Conservation (phyloP, 2,797 vertebrate genomes). For the Passerculus sandwichensis region DNA sequence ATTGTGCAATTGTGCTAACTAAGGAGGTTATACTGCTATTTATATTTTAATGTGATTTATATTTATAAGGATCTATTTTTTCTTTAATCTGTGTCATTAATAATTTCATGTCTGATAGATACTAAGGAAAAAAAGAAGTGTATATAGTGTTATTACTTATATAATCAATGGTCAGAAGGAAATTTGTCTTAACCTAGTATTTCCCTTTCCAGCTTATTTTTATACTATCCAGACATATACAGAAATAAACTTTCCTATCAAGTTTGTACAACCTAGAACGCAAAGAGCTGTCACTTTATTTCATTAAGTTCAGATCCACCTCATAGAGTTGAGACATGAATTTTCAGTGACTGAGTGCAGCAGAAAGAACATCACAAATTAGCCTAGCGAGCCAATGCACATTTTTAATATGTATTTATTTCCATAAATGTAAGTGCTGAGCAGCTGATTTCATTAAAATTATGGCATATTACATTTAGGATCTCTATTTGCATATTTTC, state of each 20-base stretch:
- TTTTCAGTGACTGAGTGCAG: constrained; percentile 57
- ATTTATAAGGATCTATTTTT: neutral
- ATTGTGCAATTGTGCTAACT: neutral
- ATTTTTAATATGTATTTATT: constrained; percentile 58
- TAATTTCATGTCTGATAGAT: neutral
- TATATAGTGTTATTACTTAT: neutral
- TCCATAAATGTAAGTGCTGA: constrained; percentile 65
- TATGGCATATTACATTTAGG: constrained; percentile 50
- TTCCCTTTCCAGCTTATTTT: neutral
- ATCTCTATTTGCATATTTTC: constrained; percentile 70
- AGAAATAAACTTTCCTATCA: neutral
- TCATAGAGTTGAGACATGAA: constrained; percentile 48
- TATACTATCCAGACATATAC: neutral
- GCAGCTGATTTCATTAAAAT: constrained; percentile 74
- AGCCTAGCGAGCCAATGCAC: constrained; percentile 26
- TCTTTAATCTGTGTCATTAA: neutral
- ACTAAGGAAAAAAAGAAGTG: neutral
- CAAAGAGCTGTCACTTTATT: constrained; percentile 36
- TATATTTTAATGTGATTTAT: neutral
- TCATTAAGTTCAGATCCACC: constrained; percentile 64
- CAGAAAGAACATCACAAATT: constrained; percentile 35
- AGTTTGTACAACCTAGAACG: constrained; percentile 29
- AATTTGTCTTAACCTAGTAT: neutral
- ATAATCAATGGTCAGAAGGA: neutral
- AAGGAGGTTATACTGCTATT: neutral